These are phyloP conservation scores for Benitochromis conjunctus DNA, from an alignment of 2,113 vertebrate genomes.

Conservation along the genomic window DNA sequence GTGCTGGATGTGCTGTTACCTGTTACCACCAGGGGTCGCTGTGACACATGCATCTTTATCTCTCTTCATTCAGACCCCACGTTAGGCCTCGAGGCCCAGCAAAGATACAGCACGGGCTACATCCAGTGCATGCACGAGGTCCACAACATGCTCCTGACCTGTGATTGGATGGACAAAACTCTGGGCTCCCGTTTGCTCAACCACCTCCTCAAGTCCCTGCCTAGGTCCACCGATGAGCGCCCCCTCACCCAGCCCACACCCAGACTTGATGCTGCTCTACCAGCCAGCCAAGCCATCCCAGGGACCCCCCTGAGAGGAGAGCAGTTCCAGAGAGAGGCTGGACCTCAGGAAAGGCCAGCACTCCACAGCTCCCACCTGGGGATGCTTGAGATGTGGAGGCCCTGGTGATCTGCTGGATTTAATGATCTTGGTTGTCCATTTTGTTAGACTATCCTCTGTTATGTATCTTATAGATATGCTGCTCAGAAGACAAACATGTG, in stretches of 20 bases:
- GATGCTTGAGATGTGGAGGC: conserved; percentile 85
- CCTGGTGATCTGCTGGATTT: conserved; percentile 75
- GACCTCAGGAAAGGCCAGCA: conserved; percentile 25
- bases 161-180: conserved; percentile 89
- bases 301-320: conserved; percentile 33
- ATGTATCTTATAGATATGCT: conserved; percentile 97
- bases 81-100: conserved; percentile 78
- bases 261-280: conserved; percentile 10
- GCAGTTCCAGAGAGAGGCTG: conserved; percentile 29
- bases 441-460: conserved; percentile 73
- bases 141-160: conserved; percentile 86
- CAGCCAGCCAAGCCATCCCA: not conserved
- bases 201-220: conserved; percentile 84
- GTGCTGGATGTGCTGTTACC: not conserved
- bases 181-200: conserved; percentile 83
- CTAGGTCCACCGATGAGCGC: conserved; percentile 67
- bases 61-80: conserved; percentile 64
- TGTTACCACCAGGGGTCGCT: conserved; percentile 15
- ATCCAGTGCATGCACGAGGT: conserved; percentile 91
- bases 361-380: conserved; percentile 66
- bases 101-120: conserved; percentile 86
- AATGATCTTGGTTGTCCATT: conserved; percentile 10
- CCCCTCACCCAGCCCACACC: not conserved
- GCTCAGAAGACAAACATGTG: conserved; percentile 79
- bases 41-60: not conserved